Evolutionary conservation across 2,113 vertebrate species (phyloP), one percentile per base, ranked within the genome.

Genomic region (Polyodon spathula): DNA sequence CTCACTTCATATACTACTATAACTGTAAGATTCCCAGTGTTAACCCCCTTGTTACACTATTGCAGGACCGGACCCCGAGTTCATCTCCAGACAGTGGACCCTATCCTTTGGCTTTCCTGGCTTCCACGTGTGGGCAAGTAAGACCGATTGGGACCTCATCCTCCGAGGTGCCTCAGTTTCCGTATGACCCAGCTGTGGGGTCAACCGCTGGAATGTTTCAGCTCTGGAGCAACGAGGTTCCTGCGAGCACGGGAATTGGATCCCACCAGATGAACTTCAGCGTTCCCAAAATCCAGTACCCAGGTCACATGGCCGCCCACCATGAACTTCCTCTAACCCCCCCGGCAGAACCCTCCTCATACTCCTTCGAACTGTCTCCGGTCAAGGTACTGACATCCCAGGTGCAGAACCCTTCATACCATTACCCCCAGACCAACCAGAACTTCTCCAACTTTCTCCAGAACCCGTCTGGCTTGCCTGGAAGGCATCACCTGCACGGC

Each of bases 271-370:
- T 69, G 66, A 54, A 70, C 0, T 76, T 76, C 40, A 63, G 66
- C 11, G 58, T 68, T 17, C 61, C 76, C 1, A 88, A 87, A 76
- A 80, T 83, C 56, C 76, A 76, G 11, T 88, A 89, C 43, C 75
- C 79, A 1, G 75, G 82, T 43, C 81, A 78, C 8, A 73, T 83
- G 59, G 85, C 86, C 61, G 82, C 86, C 67, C 84, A 88, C 72
- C 86, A 88, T 4, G 88, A 91, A 73, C 79, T 92, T 65, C 87
- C 90, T 40, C 86, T 92, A 63, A 90, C 90, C 5, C 90, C 90
- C 10, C 90, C 90, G 0, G 88, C 89, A 0, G 90, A 91, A 54
- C 80, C 88, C 0, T 70, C 86, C 0, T 76, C 84, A 40, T 92
- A 90, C 71, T 86, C 89, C 4, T 90, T 91, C 10, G 90, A 92